A percentile compares a stretch with the other conserved stretches of the same genome.
phyloP scores from a whole-genome alignment of 2,113 vertebrate species.

The Thymallus thymallus region DNA sequence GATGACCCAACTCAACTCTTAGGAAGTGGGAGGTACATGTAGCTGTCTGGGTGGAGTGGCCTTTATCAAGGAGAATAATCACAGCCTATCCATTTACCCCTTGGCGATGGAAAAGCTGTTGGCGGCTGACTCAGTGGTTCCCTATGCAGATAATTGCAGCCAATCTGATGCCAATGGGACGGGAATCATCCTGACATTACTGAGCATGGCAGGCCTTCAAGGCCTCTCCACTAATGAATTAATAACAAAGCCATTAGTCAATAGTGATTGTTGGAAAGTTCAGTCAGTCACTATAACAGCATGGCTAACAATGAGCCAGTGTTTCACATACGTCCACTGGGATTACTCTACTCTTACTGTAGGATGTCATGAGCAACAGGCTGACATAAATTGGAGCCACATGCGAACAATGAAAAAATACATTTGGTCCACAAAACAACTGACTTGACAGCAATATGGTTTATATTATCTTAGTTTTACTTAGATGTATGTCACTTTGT shows the following conservation, averaged over 20 bases:
- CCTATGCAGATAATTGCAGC: slow-evolving; percentile 55
- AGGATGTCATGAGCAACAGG: not conserved
- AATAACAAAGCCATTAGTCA: slow-evolving; percentile 56
- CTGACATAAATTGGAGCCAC: not conserved
- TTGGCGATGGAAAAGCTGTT: slow-evolving; percentile 64
- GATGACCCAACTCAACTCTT: not conserved
- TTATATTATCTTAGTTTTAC: not conserved
- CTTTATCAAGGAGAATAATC: slow-evolving; percentile 64
- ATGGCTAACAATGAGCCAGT: slow-evolving; percentile 37
- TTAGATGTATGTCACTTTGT: not conserved
- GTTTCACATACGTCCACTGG: slow-evolving; percentile 13
- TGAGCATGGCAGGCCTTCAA: slow-evolving; percentile 57
- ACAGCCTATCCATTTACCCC: slow-evolving; percentile 63
- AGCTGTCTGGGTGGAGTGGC: slow-evolving; percentile 46
- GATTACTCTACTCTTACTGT: not conserved
- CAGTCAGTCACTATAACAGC: slow-evolving; percentile 21
- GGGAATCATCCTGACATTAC: slow-evolving; percentile 44
- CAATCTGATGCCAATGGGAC: slow-evolving; percentile 48
- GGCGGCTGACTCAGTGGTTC: slow-evolving; percentile 53
- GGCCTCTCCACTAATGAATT: slow-evolving; percentile 60
- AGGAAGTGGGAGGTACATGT: not conserved
- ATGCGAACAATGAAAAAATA: not conserved
- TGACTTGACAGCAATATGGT: not conserved
- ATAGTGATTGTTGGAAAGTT: slow-evolving; percentile 43
- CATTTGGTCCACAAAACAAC: not conserved